Evolutionary conservation across 2,888 invertebrate species (phyloP).

Genomic region (Lycia hirtaria): DNA sequence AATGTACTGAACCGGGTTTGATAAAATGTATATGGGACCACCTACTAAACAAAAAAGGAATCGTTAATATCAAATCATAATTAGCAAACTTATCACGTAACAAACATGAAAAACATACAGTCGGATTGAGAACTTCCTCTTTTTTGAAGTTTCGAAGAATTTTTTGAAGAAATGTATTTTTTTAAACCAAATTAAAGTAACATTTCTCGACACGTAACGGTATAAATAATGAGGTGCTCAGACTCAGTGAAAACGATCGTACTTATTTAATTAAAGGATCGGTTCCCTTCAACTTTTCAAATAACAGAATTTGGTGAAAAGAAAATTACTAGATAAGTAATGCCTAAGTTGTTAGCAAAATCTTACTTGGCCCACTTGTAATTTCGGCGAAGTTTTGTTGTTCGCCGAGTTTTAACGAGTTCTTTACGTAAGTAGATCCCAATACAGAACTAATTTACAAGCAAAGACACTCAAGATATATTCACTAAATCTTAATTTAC

Average conservation of each 20-base stretch:
- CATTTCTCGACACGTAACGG: slow-evolving; percentile 2
- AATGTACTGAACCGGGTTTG: too few relatives aligned
- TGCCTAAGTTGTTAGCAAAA: slow-evolving; percentile 25
- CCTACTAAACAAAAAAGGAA: too few relatives aligned
- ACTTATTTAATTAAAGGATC: slow-evolving; percentile 5
- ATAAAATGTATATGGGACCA: too few relatives aligned
- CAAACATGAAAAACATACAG: too few relatives aligned
- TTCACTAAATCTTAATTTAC: slow-evolving; percentile 15
- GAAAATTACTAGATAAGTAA: slow-evolving; percentile 25
- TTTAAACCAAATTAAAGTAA: slow-evolving; percentile 6
- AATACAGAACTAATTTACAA: slow-evolving; percentile 35
- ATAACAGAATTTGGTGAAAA: slow-evolving; percentile 7
- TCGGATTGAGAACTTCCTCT: too few relatives aligned
- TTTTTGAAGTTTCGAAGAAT: too few relatives aligned
- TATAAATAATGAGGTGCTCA: slow-evolving; percentile 1
- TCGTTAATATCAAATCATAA: too few relatives aligned
- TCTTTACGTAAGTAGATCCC: slow-evolving; percentile 31
- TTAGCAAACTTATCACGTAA: too few relatives aligned
- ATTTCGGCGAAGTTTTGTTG: slow-evolving; percentile 38
- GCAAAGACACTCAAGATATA: slow-evolving; percentile 28
- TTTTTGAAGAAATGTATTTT: too few relatives aligned
- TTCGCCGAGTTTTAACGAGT: slow-evolving; percentile 41
- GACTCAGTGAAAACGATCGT: not conserved
- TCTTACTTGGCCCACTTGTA: slow-evolving; percentile 31
- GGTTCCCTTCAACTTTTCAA: slow-evolving; percentile 2